Conservation (phyloP, 2,113 vertebrate genomes). For the Oophaga pumilio region DNA sequence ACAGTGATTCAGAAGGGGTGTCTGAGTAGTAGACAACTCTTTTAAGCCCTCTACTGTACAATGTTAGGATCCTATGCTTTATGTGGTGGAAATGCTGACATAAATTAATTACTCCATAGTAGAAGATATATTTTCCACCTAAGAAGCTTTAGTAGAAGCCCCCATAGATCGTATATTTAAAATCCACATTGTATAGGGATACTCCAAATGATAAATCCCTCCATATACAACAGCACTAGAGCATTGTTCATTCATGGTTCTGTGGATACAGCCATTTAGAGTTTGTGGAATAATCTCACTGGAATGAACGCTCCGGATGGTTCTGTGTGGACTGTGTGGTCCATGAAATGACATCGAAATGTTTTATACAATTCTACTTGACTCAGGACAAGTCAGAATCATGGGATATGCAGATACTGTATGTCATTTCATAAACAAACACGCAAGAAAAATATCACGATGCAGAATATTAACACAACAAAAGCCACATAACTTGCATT, state of each 20-base stretch:
- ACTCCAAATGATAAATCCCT: background rate
- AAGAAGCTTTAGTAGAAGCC: background rate
- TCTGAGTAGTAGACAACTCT: no score
- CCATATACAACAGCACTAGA: background rate
- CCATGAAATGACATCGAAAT: background rate
- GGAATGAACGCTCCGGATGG: background rate
- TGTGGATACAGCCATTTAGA: background rate
- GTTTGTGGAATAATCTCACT: background rate
- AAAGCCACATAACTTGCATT: no score
- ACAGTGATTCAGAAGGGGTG: no score
- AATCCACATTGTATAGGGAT: background rate
- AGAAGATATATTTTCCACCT: background rate
- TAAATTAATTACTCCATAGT: no score
- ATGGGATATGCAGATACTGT: no score
- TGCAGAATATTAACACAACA: no score
- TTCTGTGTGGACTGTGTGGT: background rate
- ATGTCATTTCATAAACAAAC: no score
- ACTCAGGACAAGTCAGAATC: background rate
- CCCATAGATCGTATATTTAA: background rate
- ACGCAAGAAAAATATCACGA: no score
- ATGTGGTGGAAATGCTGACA: no score
- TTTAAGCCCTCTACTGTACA: no score
- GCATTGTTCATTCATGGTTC: background rate
- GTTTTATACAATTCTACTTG: background rate
- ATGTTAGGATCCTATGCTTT: no score